Evolutionary conservation across 2,797 vertebrate species (phyloP), one percentile per base, ranked within the genome.

Genomic region (Molossus molossus): DNA sequence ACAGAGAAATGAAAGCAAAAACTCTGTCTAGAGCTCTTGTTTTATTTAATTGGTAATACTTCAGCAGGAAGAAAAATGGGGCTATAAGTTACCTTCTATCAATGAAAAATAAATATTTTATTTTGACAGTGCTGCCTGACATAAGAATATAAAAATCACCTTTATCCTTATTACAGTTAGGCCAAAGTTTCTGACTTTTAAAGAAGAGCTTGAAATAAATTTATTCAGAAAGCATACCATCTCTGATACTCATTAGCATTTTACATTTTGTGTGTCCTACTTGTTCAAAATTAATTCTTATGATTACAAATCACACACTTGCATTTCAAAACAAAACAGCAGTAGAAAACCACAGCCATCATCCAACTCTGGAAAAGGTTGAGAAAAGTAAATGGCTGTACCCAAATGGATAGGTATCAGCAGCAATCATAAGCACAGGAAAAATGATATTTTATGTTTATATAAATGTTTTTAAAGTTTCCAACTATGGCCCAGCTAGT

Each of bases 61-160:
- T 96, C 58, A 97, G 25, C 72, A 77, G 72, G 58, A 96, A 96
- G 58, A 93, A 62, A 94, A 95, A 91, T 67, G 10, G 55, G 72
- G 29, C 40, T 95, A 33, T 87, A 96, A 77, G 62, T 94, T 95
- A 88, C n/a, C 4, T 90, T 87, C 65, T 94, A 95, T 96, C 96
- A 95, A 86, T 95, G 87, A 91, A 96, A 95, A 96, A 95, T 95
- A 96, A 96, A 96, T 95, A 95, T 97, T 96, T 97, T 95, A 96
- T 96, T 94, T 95, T 91, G 83, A 90, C 76, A 77, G 53, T 83
- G 29, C 21, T 87, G 3, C 33, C 90, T 90, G n/a, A 83, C 33
- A 94, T 83, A 87, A 75, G 96, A 88, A 89, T 81, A 21, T 89
- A 69, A 87, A 88, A 95, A 18, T 91, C 37, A 94, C 57, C 86